Base-by-base conservation (phyloP, 2,888 invertebrate genomes). In the Caenorhabditis zanzibari region DNA sequence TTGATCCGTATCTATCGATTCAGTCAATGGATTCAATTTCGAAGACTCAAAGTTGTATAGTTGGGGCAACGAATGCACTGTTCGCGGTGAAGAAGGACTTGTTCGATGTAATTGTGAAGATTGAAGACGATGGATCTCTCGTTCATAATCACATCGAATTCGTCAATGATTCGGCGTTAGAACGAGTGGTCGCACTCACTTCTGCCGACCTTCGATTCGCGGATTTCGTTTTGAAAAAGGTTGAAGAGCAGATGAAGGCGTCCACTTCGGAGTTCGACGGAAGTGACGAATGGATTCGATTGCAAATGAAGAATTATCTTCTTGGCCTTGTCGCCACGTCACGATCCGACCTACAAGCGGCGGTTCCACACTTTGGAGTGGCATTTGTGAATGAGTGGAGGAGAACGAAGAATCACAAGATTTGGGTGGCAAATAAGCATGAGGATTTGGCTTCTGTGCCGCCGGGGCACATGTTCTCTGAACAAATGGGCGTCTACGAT, bases 51-150 rank as follows among this genome's bases (percentile, higher is more conserved):
- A 74, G 81, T 47, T 88, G 83, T 72, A 54, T 79, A 1, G 63
- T 86, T 7, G 98, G 99, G 49, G 98, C 98, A n/a, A 98, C 98
- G 19, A 99, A 99, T 94, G 96, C 97, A n/a, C 94, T 99, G 47
- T 99, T 98, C 93, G 96, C 96, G 92, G 98, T 98, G 93, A 97
- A 97, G 92, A 95, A 96, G 84, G 96, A 97, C 91, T 93, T 97
- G 66, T 96, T 96, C 84, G 98, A 99, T 93, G 96, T 97, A 22
- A 93, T 98, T 73, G 95, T 99, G 2, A 97, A 97, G 90, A 68
- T 91, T 14, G 88, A 95, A 94, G 95, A 96, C 73, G 96, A 96
- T 92, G 95, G 95, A 88, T 95, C 95, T 87, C 95, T 96, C 92
- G 95, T 98, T 92, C 97, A 97, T 92, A 95, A 95, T 35, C 94